A percentile compares a stretch with the other conserved stretches of the same genome.
These are phyloP conservation scores for Caenorhabditis wallacei DNA, from an alignment of 2,888 invertebrate genomes.

Conservation along the genomic window DNA sequence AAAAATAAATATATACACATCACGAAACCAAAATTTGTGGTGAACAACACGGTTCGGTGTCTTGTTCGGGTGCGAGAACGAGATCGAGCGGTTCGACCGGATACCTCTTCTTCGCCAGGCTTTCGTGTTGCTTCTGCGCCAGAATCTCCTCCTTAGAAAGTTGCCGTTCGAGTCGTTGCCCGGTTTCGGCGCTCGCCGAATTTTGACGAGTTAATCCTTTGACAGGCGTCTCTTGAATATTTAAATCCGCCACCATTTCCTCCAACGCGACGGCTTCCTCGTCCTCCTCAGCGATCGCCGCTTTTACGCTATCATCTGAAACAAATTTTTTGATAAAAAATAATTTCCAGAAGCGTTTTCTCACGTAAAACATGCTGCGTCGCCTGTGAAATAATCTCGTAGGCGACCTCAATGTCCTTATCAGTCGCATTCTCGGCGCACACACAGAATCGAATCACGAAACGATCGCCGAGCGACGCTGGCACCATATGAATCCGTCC, in stretches of 20 bases:
- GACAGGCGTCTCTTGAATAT: slow-evolving; percentile 48
- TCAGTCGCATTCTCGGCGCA: slow-evolving; percentile 93
- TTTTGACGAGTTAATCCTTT: slow-evolving; percentile 46
- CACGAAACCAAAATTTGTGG: slow-evolving; percentile 56
- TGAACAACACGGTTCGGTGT: slow-evolving; percentile 8
- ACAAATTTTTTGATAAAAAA: background rate
- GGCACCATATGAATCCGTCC: slow-evolving; percentile 94
- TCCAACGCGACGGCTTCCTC: slow-evolving; percentile 72
- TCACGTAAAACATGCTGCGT: slow-evolving; percentile 87
- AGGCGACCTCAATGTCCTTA: slow-evolving; percentile 86
- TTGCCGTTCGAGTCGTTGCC: slow-evolving; percentile 62
- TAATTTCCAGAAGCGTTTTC: slow-evolving; percentile 8
- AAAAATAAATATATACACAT: slow-evolving; percentile 12
- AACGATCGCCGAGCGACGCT: slow-evolving; percentile 82
- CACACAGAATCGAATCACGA: slow-evolving; percentile 89
- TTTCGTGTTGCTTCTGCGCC: slow-evolving; percentile 86
- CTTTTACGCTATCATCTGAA: slow-evolving; percentile 69
- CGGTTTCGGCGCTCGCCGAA: slow-evolving; percentile 20
- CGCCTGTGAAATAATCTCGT: slow-evolving; percentile 84
- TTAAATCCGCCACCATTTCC: slow-evolving; percentile 51
- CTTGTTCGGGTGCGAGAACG: slow-evolving; percentile 1
- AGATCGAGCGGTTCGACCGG: slow-evolving; percentile 7
- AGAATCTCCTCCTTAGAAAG: slow-evolving; percentile 74
- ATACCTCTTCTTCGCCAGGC: slow-evolving; percentile 90
- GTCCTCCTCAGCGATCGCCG: slow-evolving; percentile 67